These are phyloP conservation scores for Glossophaga mutica DNA, from an alignment of 2,797 vertebrate genomes.

Conservation along the genomic window DNA sequence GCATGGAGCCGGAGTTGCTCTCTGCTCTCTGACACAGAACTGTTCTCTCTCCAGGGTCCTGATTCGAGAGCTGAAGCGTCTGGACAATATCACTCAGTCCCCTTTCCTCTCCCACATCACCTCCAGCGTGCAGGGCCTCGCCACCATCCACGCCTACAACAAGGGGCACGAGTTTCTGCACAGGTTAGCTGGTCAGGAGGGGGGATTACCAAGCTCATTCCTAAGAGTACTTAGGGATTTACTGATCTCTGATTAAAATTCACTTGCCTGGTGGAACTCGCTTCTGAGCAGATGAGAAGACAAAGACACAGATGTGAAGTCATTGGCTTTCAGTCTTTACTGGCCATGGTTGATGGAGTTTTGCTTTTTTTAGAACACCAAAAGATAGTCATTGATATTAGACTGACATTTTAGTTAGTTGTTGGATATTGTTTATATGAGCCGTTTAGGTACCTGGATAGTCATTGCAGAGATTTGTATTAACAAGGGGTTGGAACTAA, in stretches of 20 bases:
- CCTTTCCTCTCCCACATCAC: conserved; percentile 94
- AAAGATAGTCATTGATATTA: not conserved
- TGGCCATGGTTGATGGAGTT: not conserved
- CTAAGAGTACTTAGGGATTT: not conserved
- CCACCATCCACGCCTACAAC: conserved; percentile 92
- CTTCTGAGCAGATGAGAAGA: conserved; percentile 21
- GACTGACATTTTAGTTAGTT: not conserved
- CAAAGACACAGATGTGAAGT: not conserved
- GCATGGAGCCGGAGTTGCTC: not conserved
- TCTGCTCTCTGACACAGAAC: not conserved
- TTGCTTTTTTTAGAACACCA: not conserved
- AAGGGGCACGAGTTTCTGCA: conserved; percentile 90
- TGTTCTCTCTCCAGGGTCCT: conserved; percentile 84
- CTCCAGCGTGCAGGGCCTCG: conserved; percentile 93
- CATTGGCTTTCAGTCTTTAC: not conserved
- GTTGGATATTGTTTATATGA: not conserved
- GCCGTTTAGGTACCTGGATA: not conserved
- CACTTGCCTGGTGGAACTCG: not conserved
- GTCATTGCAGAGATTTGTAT: not conserved
- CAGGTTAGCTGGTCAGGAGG: conserved; percentile 81
- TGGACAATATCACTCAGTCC: conserved; percentile 93
- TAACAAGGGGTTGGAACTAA: not conserved
- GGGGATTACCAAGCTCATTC: not conserved
- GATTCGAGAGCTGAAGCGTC: conserved; percentile 92
- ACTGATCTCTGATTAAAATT: not conserved